Conservation (phyloP, 2,888 invertebrate species). For the Watsonalla cultraria region DNA sequence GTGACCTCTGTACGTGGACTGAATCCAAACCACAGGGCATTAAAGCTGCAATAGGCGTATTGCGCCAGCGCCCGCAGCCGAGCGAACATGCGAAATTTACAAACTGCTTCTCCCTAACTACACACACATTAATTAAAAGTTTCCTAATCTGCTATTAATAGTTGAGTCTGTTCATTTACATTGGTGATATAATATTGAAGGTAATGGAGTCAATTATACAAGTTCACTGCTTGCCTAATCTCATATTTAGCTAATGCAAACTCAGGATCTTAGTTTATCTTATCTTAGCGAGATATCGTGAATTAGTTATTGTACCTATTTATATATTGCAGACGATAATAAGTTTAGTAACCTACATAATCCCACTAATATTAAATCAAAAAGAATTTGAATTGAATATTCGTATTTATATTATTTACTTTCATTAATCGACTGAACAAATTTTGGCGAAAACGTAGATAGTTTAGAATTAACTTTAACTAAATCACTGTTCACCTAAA, state of each 20-base stretch:
- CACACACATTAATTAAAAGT: constrained; percentile 6
- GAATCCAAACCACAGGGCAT: constrained; percentile 65
- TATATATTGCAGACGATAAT: too few relatives aligned
- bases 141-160: not conserved
- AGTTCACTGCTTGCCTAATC: not conserved
- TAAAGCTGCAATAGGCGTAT: constrained; percentile 59
- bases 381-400: too few relatives aligned
- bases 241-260: not conserved
- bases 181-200: constrained; percentile 3
- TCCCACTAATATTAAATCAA: too few relatives aligned
- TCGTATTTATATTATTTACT: too few relatives aligned
- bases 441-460: too few relatives aligned
- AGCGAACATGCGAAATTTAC: constrained; percentile 41
- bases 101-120: constrained; percentile 34
- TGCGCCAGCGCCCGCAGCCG: constrained; percentile 43
- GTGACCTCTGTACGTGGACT: constrained; percentile 58
- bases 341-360: too few relatives aligned
- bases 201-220: constrained; percentile 6
- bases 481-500: too few relatives aligned
- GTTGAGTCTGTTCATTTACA: not conserved
- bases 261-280: not conserved
- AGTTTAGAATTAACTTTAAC: too few relatives aligned
- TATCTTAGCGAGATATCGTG: not conserved
- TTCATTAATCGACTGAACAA: too few relatives aligned
- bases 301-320: too few relatives aligned